Evolutionary conservation across 2,888 invertebrate species (phyloP).

Genomic region (Oegoconia quadripuncta): DNA sequence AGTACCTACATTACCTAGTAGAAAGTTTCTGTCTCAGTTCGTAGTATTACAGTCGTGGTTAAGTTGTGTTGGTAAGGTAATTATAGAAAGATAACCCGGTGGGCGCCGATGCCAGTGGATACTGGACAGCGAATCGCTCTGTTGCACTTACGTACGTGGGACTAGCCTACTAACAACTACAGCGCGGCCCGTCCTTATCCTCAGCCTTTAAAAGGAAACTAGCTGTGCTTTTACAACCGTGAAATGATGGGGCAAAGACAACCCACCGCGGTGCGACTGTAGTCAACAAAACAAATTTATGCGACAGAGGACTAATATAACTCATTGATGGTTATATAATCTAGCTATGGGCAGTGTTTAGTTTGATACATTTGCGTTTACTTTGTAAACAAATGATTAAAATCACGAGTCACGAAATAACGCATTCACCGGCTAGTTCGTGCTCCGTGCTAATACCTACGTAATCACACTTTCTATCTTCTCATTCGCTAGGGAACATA

Average conservation of each 20-base stretch:
- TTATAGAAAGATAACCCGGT: constrained; percentile 7
- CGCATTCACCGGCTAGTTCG: neutral
- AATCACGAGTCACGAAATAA: constrained; percentile 42
- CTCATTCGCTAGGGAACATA: constrained; percentile 1
- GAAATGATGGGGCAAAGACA: constrained; percentile 38
- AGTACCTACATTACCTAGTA: too few relatives aligned
- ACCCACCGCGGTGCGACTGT: constrained; percentile 34
- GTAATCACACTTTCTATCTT: constrained; percentile 16
- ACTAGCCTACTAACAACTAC: too few relatives aligned
- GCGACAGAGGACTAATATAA: too few relatives aligned
- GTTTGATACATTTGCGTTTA: too few relatives aligned
- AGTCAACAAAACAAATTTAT: constrained; percentile 38
- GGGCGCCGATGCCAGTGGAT: constrained; percentile 19
- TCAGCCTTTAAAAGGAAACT: constrained; percentile 68
- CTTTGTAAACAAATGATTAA: too few relatives aligned
- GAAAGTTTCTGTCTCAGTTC: too few relatives aligned
- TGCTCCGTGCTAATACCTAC: neutral
- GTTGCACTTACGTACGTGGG: too few relatives aligned
- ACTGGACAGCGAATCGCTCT: too few relatives aligned
- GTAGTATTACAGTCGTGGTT: too few relatives aligned
- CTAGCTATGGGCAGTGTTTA: neutral
- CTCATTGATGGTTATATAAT: neutral
- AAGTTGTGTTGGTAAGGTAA: too few relatives aligned
- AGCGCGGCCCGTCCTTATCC: constrained; percentile 57
- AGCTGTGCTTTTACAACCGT: constrained; percentile 62